Evolutionary conservation across 2,888 invertebrate genomes (phyloP).

Genomic region (Andrena marginata): DNA sequence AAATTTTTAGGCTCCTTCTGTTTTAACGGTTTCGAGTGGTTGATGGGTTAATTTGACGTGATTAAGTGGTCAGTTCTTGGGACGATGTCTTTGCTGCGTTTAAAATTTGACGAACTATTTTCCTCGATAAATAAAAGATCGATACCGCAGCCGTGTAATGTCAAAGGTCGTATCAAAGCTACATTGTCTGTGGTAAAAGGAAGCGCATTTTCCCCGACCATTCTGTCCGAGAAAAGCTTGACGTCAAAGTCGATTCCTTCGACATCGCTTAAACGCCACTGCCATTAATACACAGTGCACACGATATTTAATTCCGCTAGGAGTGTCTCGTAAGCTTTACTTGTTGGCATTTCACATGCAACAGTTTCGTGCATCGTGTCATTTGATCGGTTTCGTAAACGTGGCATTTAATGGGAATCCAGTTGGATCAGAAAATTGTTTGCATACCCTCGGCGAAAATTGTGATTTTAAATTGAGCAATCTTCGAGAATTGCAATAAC

Average conservation of each 20-base stretch:
- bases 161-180: conserved; percentile 70
- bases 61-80: too few species aligned
- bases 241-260: conserved; percentile 61
- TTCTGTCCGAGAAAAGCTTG: conserved; percentile 55
- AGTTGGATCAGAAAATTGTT: neutral
- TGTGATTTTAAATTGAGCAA: neutral
- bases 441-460: too few species aligned
- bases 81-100: conserved; percentile 16
- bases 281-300: neutral
- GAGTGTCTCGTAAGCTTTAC: conserved; percentile 15
- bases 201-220: conserved; percentile 61
- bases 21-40: neutral
- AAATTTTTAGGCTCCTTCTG: neutral
- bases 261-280: conserved; percentile 29
- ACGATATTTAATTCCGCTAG: conserved; percentile 31
- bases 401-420: neutral
- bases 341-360: conserved; percentile 33
- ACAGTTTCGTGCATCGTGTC: neutral
- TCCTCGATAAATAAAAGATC: conserved; percentile 71
- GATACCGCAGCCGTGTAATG: conserved; percentile 68
- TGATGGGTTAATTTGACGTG: neutral
- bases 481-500: neutral
- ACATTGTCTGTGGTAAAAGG: conserved; percentile 67
- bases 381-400: conserved; percentile 6
- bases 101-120: conserved; percentile 66